phyloP scores from a whole-genome alignment of 2,113 vertebrate species.

The Aphelocoma coerulescens region DNA sequence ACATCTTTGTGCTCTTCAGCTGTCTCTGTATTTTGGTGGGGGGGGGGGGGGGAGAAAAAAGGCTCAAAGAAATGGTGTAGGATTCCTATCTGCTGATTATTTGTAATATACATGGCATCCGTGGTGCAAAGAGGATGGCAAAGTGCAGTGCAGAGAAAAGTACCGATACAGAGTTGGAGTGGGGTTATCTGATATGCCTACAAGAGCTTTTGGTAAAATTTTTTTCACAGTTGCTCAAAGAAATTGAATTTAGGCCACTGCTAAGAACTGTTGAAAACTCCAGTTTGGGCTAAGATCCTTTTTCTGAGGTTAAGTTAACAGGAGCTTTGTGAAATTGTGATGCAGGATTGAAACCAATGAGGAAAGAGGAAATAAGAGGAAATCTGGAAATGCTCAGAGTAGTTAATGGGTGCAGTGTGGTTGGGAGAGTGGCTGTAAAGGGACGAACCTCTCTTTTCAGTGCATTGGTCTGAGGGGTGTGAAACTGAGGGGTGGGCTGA shows the following conservation, averaged over 20 bases:
- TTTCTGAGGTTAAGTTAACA: background rate
- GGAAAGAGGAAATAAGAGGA: background rate
- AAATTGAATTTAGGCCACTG: background rate
- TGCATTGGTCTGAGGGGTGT: background rate
- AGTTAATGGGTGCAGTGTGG: background rate
- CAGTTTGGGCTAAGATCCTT: background rate
- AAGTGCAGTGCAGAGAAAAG: background rate
- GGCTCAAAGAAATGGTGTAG: background rate
- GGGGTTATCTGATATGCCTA: background rate
- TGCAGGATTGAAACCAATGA: background rate
- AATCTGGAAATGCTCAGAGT: background rate
- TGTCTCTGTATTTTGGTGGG: background rate
- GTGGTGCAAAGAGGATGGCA: background rate
- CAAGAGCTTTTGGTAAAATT: background rate
- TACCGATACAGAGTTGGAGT: background rate
- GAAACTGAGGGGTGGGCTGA: background rate
- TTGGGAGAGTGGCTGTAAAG: background rate
- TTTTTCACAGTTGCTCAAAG: background rate
- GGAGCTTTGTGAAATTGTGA: background rate
- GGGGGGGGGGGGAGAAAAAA: background rate
- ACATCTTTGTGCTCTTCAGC: background rate
- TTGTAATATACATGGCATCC: background rate
- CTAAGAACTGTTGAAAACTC: background rate
- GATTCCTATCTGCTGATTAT: background rate
- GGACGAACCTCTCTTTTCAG: background rate